Evolutionary conservation across 2,888 invertebrate species (phyloP).

Genomic region (Patella depressa): DNA sequence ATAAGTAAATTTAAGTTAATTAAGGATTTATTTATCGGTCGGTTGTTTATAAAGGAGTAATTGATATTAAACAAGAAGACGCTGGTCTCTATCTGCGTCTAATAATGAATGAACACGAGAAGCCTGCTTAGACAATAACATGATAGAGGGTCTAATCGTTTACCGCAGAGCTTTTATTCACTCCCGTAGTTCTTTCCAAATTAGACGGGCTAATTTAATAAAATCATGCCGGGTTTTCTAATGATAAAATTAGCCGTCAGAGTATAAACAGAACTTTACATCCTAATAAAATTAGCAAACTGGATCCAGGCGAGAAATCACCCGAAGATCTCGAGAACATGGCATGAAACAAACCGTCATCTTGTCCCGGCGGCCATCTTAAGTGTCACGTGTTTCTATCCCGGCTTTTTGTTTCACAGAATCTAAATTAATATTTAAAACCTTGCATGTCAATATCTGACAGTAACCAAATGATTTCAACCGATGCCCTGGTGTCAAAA

Average conservation of each 20-base stretch:
- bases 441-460: no score
- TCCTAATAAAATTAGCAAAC: constrained; percentile 10
- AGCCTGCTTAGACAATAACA: constrained; percentile 8
- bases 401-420: no score
- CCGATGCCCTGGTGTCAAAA: no score
- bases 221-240: constrained; percentile 8
- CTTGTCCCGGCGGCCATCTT: neutral
- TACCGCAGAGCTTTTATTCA: neutral
- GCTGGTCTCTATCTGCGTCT: neutral
- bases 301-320: constrained; percentile 10
- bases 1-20: neutral
- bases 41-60: constrained; percentile 1
- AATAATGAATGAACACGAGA: neutral
- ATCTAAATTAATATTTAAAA: no score
- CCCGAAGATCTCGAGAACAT: neutral
- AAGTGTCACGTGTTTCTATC: no score
- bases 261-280: constrained; percentile 12
- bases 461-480: no score
- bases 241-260: constrained; percentile 5
- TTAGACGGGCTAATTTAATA: constrained; percentile 2
- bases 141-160: neutral
- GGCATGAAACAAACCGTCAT: constrained; percentile 6
- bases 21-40: neutral
- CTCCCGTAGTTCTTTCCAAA: constrained; percentile 9
- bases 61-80: neutral